Percentiles rank a stretch among this genome's conserved stretches.
phyloP scores from a whole-genome alignment of 1,140 invertebrate species.

The Nephila pilipes region DNA sequence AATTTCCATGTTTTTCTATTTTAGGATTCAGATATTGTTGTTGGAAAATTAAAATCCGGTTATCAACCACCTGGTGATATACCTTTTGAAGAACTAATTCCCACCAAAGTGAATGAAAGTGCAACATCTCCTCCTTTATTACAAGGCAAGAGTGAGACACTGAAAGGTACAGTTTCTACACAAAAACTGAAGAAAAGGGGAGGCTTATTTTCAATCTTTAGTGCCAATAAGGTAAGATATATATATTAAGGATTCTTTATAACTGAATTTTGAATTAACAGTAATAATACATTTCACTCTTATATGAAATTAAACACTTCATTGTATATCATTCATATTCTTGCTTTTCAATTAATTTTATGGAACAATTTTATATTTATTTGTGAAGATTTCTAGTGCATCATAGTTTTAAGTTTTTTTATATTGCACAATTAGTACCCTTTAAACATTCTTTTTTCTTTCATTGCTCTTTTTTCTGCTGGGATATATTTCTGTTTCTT shows the following conservation, averaged over 20 bases:
- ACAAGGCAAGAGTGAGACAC: conserved; percentile 82
- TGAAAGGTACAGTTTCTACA: conserved; percentile 92
- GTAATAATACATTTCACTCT: background rate
- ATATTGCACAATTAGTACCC: background rate
- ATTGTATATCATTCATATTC: background rate
- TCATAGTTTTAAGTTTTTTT: background rate
- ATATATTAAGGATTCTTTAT: background rate
- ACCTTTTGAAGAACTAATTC: conserved; percentile 93
- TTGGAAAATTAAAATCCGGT: conserved; percentile 97
- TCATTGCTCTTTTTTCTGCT: conserved; percentile 44
- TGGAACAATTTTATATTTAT: background rate
- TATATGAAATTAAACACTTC: background rate
- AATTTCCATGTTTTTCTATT: conserved; percentile 72
- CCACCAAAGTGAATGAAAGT: conserved; percentile 63
- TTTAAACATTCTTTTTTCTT: conserved; percentile 40
- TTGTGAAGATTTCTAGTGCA: background rate
- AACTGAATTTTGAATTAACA: background rate
- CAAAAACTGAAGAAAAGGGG: conserved; percentile 92
- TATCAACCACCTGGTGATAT: conserved; percentile 96
- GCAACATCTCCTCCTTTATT: conserved; percentile 64
- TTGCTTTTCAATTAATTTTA: background rate
- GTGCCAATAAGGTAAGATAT: conserved; percentile 93
- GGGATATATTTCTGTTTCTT: conserved; percentile 31
- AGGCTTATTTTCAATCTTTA: conserved; percentile 94
- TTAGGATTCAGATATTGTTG: conserved; percentile 92